A percentile compares a stretch with the other conserved stretches of the same genome.
phyloP scores from a whole-genome alignment of 2,888 invertebrate species.

The Deilephila elpenor region DNA sequence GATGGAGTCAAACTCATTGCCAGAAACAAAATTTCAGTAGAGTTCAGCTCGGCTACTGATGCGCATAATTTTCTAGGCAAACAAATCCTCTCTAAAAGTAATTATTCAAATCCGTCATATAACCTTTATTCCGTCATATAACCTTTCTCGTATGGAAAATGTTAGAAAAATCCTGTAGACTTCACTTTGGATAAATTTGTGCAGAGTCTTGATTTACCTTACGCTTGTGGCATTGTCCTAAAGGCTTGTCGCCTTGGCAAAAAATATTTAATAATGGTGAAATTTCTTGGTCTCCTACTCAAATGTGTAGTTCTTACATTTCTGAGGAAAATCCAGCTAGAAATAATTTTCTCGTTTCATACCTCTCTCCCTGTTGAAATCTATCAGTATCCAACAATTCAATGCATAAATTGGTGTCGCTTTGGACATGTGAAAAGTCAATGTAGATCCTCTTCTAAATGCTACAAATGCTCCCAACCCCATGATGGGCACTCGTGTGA shows the following conservation, averaged over 20 bases:
- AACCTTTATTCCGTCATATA: neutral
- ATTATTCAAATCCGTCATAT: neutral
- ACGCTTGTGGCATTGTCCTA: neutral
- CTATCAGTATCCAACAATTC: neutral
- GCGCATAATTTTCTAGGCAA: too few relatives aligned
- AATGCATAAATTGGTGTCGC: neutral
- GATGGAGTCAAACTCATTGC: too few relatives aligned
- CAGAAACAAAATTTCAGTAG: too few relatives aligned
- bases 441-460: neutral
- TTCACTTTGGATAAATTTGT: neutral
- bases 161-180: neutral
- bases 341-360: neutral
- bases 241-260: neutral
- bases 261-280: neutral
- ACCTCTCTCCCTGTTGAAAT: neutral
- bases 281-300: neutral
- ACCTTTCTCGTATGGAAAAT: neutral
- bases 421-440: neutral
- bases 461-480: neutral
- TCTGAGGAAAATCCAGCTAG: neutral
- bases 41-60: too few relatives aligned
- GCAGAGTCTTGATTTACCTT: too few relatives aligned
- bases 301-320: neutral
- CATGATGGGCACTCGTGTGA: neutral
- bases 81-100: neutral